Evolutionary conservation across 2,797 vertebrate genomes (phyloP), one percentile per base, ranked within the genome.

Genomic region (Halcyon leucocephala): DNA sequence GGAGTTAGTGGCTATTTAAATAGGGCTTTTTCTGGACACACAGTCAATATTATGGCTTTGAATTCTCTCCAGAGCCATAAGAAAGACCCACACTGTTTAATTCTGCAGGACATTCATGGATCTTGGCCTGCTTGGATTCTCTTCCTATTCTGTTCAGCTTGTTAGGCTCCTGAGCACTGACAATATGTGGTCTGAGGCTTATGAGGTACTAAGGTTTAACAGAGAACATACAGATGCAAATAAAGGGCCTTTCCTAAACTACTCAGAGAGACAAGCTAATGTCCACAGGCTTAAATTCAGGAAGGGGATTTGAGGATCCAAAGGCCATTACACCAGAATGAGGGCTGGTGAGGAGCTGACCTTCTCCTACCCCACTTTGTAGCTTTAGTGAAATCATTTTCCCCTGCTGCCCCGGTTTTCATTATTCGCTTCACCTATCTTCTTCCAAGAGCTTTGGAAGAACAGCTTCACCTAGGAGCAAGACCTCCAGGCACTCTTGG

Each of bases 1-100:
- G 0, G 41, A 7, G 5, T 51, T 4, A 13, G 42, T 1, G 5
- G 2, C 24, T 33, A 29, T 42, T 64, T 4, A 21, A 74, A 37
- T 7, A 41, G 39, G 39, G 39, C 0, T 1, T 24, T 62, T 62
- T 24, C 48, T 60, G 6, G 25, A 31, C 48, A 60, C 14, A 28
- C 7, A 29, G 44, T 10, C 10, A 28, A 20, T 20, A 4, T 5
- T 24, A 29, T 3, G 14, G 39, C 41, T 90, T 69, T 7, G 19
- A 48, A 49, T 65, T 26, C 4, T 44, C 4, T 33, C 65, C 79
- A 46, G 11, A 39, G 39, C 28, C 6, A 2, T 44, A 13, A 46
- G 14, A 46, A 84, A 41, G 7, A 41, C 57, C 42, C 20, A 26
- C 0, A 3, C 13, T 42, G 12, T 5, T 62, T 10, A 24, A 31